Evolutionary conservation across 2,888 invertebrate genomes (phyloP), one percentile per base, ranked within the genome.

Genomic region (Xanthia togata): DNA sequence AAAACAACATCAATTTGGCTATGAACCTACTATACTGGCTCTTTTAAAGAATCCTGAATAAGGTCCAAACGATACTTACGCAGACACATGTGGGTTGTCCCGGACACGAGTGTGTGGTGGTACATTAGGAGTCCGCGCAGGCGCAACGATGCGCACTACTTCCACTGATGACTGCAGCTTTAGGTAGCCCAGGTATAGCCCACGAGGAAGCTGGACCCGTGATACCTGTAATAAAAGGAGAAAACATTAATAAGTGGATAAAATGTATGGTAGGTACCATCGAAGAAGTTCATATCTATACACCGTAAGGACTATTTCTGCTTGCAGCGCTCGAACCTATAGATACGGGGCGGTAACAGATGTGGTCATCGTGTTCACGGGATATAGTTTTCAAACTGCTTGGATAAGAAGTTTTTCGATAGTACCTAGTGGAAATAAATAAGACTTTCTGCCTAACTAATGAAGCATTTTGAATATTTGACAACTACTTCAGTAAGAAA

Each of bases 81-180:
- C 98, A 23, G 99, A 99, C 0, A 99, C 98, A 92, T 99, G 99
- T 1, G 99, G 98, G 96, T 99, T 99, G 87, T 99, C 98, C 80
- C 99, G 97, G 57, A 99, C 98, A 93, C 99, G 98, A 83, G 98
- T 98, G 93, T 99, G 98, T 0, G 99, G 99, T 85, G 99, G 97
- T 87, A 99, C 98, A 93, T 99, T 99, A 8, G 99, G 99, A 2
- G 98, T 98, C 90, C 98, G 98, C 73, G 98, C 97, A 0, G 99
- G 99, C 41, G 99, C 99, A 65, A 99, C 98, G 17, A 99, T 98
- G 90, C 99, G 98, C 65, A 99, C 98, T 79, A 98, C 98, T 93
- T 99, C 99, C 75, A 99, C 99, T 2, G 99, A 99, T 87, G 99
- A 99, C 93, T 99, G 99, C 97, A 99, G 98, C 94, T 99, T 99